These are phyloP conservation scores for Marisa cornuarietis DNA, from an alignment of 1,140 invertebrate genomes.

Conservation along the genomic window DNA sequence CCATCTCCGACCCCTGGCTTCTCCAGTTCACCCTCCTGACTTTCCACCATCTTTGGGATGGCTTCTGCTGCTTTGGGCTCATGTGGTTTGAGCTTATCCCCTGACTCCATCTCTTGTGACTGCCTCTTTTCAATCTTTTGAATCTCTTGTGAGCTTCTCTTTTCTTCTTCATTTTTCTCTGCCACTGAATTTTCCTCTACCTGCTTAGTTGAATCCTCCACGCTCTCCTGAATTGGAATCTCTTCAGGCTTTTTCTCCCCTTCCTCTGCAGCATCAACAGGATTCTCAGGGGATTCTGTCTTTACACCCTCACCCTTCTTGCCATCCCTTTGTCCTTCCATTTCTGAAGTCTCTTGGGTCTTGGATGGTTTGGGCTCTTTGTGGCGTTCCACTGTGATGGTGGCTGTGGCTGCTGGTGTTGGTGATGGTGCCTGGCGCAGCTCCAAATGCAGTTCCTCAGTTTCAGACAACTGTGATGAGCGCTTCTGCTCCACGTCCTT, in stretches of 20 bases:
- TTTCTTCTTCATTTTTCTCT: slow-evolving; percentile 1
- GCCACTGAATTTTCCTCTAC: slow-evolving; percentile 2
- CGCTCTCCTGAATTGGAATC: slow-evolving; percentile 2
- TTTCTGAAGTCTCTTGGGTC: not conserved
- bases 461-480: slow-evolving; percentile 25
- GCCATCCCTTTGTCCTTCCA: not conserved
- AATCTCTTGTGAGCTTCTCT: not conserved
- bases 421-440: slow-evolving; percentile 32
- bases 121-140: slow-evolving; percentile 4
- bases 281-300: not conserved
- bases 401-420: slow-evolving; percentile 1
- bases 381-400: slow-evolving; percentile 11
- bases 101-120: not conserved
- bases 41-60: slow-evolving; percentile 8
- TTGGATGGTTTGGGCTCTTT: slow-evolving; percentile 29
- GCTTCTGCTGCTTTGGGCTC: slow-evolving; percentile 3
- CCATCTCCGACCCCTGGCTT: slow-evolving; percentile 24
- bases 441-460: slow-evolving; percentile 29
- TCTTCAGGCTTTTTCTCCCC: not conserved
- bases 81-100: slow-evolving; percentile 11
- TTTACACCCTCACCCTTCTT: not conserved
- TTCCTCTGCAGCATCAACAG: slow-evolving; percentile 5
- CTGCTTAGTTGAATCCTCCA: not conserved
- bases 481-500: slow-evolving; percentile 45
- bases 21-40: slow-evolving; percentile 19